These are phyloP conservation scores for Argynnis bischoffii DNA, from an alignment of 2,888 invertebrate genomes.

Conservation along the genomic window DNA sequence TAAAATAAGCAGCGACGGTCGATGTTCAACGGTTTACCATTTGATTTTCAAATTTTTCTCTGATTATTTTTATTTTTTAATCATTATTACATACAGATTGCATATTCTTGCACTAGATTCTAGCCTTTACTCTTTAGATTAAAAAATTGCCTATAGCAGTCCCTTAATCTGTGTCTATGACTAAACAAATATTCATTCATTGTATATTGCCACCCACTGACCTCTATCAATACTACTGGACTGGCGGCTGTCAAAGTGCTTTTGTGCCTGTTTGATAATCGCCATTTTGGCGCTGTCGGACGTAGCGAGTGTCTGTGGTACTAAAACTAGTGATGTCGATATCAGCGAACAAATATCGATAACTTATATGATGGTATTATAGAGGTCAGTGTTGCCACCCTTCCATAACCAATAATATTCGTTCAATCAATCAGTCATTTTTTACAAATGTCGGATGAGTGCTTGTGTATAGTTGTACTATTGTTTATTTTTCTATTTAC, in stretches of 20 bases:
- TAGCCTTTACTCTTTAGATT: not conserved
- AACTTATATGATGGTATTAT: no score
- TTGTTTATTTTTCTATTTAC: constrained; percentile 70
- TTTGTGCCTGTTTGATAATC: no score
- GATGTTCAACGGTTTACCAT: constrained; percentile 31
- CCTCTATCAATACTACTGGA: no score
- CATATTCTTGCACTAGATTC: not conserved
- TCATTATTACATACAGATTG: not conserved
- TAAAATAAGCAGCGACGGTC: constrained; percentile 27
- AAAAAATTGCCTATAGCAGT: constrained; percentile 4
- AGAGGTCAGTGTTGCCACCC: no score
- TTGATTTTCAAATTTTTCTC: constrained; percentile 30
- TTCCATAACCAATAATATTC: constrained; percentile 18
- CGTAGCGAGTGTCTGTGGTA: no score
- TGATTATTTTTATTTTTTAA: constrained; percentile 12
- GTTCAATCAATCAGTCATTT: constrained; percentile 54
- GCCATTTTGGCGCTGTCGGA: no score
- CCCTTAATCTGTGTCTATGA: no score
- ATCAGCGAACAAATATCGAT: no score
- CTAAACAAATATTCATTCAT: constrained; percentile 3
- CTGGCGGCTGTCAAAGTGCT: no score
- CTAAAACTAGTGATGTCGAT: no score
- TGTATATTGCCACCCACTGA: no score
- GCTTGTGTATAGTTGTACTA: constrained; percentile 57
- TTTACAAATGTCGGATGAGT: constrained; percentile 63